These are phyloP conservation scores for Pocota personata DNA, from an alignment of 2,888 invertebrate genomes.

Conservation along the genomic window DNA sequence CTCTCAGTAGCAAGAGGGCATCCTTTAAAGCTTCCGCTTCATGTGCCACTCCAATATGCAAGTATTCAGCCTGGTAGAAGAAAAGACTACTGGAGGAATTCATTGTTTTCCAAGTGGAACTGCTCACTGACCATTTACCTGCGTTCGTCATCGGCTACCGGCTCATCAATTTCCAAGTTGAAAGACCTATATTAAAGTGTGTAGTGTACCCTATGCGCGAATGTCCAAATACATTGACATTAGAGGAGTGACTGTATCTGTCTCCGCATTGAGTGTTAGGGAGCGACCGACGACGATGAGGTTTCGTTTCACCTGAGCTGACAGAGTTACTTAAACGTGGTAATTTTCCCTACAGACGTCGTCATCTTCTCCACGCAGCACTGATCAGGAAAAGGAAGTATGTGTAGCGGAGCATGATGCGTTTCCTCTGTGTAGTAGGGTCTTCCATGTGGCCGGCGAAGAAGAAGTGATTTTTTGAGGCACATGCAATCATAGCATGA, in stretches of 20 bases:
- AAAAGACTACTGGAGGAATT: not conserved
- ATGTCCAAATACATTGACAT: constrained; percentile 61
- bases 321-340: constrained; percentile 65
- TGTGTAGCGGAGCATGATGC: constrained; percentile 75
- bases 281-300: constrained; percentile 43
- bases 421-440: constrained; percentile 71
- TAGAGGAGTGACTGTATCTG: constrained; percentile 51
- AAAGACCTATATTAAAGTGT: constrained; percentile 37
- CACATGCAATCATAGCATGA: constrained; percentile 52
- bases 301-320: constrained; percentile 72
- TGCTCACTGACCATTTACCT: constrained; percentile 38
- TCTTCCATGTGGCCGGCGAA: constrained; percentile 47
- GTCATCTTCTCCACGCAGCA: constrained; percentile 75
- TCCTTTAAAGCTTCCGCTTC: constrained; percentile 16
- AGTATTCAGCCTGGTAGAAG: not conserved
- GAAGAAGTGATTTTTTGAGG: constrained; percentile 70
- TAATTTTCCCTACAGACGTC: constrained; percentile 66
- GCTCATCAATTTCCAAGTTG: constrained; percentile 69
- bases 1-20: constrained; percentile 2
- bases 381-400: constrained; percentile 76
- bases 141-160: constrained; percentile 7
- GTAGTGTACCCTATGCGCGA: constrained; percentile 18
- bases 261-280: constrained; percentile 59
- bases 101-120: constrained; percentile 24
- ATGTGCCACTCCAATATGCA: not conserved